Conservation (phyloP, 2,113 vertebrate species). For the Smithornis capensis region DNA sequence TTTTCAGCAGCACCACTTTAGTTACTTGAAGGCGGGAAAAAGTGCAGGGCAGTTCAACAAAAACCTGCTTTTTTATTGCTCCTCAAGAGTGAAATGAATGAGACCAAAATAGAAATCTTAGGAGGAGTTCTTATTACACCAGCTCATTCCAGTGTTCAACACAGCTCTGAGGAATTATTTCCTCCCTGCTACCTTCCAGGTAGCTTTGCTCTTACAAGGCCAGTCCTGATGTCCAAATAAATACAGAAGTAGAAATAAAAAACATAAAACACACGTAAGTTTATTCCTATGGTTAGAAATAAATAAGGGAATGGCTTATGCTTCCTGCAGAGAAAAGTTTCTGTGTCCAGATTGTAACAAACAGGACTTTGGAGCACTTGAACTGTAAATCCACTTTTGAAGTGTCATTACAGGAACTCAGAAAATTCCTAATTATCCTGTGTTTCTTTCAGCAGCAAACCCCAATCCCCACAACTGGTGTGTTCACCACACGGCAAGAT, state of each 20-base stretch:
- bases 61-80: background rate
- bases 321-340: background rate
- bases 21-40: background rate
- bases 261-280: background rate
- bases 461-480: background rate
- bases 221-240: too few relatives aligned
- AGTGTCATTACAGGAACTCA: background rate
- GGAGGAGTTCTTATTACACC: too few relatives aligned
- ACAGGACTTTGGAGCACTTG: background rate
- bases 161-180: too few relatives aligned
- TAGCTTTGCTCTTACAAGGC: too few relatives aligned
- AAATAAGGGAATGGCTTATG: background rate
- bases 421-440: too few relatives aligned
- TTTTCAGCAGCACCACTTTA: background rate
- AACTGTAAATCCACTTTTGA: background rate
- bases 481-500: background rate
- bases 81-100: background rate
- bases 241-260: too few relatives aligned
- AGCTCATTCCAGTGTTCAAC: too few relatives aligned
- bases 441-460: background rate
- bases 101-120: too few relatives aligned
- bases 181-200: too few relatives aligned
- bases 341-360: background rate
- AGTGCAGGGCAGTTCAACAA: background rate
- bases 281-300: too few relatives aligned